Conservation (phyloP, 1,140 invertebrate genomes). For the Archivesica marissinica region DNA sequence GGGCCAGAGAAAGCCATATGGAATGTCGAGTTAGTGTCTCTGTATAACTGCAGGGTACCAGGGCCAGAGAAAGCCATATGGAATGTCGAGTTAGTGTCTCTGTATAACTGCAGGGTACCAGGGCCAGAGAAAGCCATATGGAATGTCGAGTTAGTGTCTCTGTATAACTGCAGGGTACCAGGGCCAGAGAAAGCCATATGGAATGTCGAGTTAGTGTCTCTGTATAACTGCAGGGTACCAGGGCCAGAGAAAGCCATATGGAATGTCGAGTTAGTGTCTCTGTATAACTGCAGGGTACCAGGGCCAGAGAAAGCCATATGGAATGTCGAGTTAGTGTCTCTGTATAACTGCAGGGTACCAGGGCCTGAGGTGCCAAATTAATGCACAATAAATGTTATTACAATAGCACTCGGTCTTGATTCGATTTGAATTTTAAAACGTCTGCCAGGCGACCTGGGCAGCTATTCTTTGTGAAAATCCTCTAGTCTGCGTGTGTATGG, state of each 20-base stretch:
- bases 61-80: too few species aligned
- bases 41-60: too few species aligned
- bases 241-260: not conserved
- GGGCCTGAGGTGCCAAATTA: not conserved
- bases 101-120: too few species aligned
- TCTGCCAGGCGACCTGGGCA: not conserved
- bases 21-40: too few species aligned
- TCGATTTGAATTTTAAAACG: slow-evolving; percentile 7
- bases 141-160: too few species aligned
- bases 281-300: not conserved
- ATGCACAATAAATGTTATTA: slow-evolving; percentile 28
- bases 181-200: too few species aligned
- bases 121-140: too few species aligned
- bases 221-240: too few species aligned
- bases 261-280: not conserved
- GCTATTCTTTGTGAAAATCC: slow-evolving; percentile 22
- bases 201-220: too few species aligned
- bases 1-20: too few species aligned
- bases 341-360: not conserved
- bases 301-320: not conserved
- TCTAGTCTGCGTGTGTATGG: not conserved
- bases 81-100: too few species aligned
- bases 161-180: too few species aligned
- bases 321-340: not conserved
- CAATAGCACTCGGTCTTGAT: slow-evolving; percentile 3